Evolutionary conservation across 2,113 vertebrate species (phyloP).

Genomic region (Dicerorhinus sumatrensis): DNA sequence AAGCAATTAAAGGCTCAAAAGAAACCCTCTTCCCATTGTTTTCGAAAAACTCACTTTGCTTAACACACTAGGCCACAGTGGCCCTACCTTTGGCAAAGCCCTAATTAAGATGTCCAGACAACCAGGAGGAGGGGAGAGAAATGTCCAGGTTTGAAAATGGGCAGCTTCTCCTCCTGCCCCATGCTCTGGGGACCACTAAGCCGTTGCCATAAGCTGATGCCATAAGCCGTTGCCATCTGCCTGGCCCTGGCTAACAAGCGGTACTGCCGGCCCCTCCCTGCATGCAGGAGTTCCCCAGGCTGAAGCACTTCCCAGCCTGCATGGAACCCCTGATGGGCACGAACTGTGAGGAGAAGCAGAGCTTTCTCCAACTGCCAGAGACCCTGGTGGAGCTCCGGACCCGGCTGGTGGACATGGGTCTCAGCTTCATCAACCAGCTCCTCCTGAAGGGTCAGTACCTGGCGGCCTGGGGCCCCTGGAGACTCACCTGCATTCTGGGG

Average conservation of each 20-base stretch:
- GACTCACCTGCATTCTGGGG: background rate
- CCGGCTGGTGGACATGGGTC: constrained; percentile 50
- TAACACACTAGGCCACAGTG: background rate
- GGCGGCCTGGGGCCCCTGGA: background rate
- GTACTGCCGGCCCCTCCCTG: background rate
- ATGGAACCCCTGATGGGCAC: constrained; percentile 53
- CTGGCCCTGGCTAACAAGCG: background rate
- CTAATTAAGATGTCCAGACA: background rate
- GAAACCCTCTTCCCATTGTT: background rate
- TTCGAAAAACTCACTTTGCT: background rate
- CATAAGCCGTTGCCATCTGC: background rate
- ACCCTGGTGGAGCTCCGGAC: background rate
- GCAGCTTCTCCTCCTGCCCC: background rate
- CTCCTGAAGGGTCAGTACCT: constrained; percentile 69
- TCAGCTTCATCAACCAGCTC: constrained; percentile 69
- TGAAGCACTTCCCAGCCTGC: constrained; percentile 44
- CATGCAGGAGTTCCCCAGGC: constrained; percentile 53
- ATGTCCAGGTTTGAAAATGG: background rate
- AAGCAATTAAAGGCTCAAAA: background rate
- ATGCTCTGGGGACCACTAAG: background rate
- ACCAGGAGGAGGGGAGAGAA: background rate
- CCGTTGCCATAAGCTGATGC: background rate
- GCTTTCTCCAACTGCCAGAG: constrained; percentile 63
- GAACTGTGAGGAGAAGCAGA: constrained; percentile 14
- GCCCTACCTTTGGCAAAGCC: background rate